Percentiles rank a stretch among this genome's conserved stretches.
Evolutionary conservation across 2,888 invertebrate genomes (phyloP).

Genomic region (Polydrusus pterygomalis): DNA sequence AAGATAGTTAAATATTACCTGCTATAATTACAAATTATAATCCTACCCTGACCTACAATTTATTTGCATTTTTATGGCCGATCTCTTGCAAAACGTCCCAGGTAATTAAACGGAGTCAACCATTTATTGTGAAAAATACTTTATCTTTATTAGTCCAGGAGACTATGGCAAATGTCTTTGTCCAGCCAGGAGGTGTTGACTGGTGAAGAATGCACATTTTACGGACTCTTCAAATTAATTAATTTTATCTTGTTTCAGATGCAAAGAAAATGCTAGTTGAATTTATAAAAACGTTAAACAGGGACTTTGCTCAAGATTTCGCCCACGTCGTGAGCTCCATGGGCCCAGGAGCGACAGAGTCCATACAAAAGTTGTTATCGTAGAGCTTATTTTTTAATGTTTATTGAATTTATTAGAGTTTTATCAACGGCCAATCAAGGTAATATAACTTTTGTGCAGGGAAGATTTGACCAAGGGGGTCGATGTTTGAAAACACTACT

Average conservation of each 20-base stretch:
- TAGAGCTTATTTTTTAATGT: constrained; percentile 27
- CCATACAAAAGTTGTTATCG: constrained; percentile 61
- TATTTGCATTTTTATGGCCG: too few relatives aligned
- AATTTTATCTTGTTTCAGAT: constrained; percentile 69
- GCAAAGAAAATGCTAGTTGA: constrained; percentile 72
- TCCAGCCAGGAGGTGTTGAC: too few relatives aligned
- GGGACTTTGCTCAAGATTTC: constrained; percentile 77
- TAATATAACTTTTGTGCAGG: neutral
- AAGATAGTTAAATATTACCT: too few relatives aligned
- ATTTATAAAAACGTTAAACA: constrained; percentile 75
- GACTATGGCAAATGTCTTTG: too few relatives aligned
- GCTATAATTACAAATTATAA: too few relatives aligned
- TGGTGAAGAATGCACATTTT: too few relatives aligned
- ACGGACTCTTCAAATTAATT: too few relatives aligned
- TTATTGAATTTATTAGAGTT: constrained; percentile 10
- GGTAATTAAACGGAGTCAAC: too few relatives aligned
- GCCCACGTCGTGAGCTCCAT: constrained; percentile 71
- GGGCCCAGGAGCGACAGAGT: constrained; percentile 68
- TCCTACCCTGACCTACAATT: too few relatives aligned
- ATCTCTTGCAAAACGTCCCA: too few relatives aligned
- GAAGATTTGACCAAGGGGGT: neutral
- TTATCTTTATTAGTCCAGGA: too few relatives aligned
- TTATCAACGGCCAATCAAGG: constrained; percentile 1
- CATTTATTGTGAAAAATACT: too few relatives aligned
- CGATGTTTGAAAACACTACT: neutral